Base-by-base conservation (phyloP, 2,113 vertebrate species). In the Elephas maximus region DNA sequence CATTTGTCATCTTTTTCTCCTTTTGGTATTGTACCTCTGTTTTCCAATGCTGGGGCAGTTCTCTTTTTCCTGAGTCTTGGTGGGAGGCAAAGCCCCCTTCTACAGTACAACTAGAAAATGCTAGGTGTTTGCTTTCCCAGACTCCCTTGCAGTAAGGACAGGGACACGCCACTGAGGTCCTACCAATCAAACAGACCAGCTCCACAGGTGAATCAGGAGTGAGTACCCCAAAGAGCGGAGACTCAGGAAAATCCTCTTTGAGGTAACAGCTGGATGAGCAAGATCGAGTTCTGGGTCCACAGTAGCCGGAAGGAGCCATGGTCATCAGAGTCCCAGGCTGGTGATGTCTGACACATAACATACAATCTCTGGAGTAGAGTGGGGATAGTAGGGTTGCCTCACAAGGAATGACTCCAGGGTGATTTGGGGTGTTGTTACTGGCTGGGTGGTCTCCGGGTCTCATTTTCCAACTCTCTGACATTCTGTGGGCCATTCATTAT, bases 391-490 rank as follows among this genome's bases (percentile, higher is more conserved):
- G 23, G 5, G 76, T 8, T 23, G 15, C 53, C 24, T 71, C 11
- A 8, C 6, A 63, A 63, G 69, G 20, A 57, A 67, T 41, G 41
- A 30, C 63, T 28, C n/a, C 37, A 41, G 9, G 62, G 89, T 63
- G 41, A 51, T 14, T 89, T 9, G 11, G 76, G 71, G 28, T 57
- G 7, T 4, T 83, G 23, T 18, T 74, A 2, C 6, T 28, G 37
- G 17, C 41, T 71, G 79, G 30, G 45, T 15, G 53, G 26, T 71
- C 71, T 85, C 24, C 23, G 5, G 17, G 67, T 81, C 81, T 67
- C 28, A 44, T 89, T 76, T 94, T 23, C 41, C 33, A 8, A 28
- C 18, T 82, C 21, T 95, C 30, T 88, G 53, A 81, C 86, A 60
- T n/a, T 81, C n/a, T 79, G 15, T 8, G 67, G 63, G 18, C 26